Evolutionary conservation across 1,140 invertebrate species (phyloP).

Genomic region (Saccostrea glomerata): DNA sequence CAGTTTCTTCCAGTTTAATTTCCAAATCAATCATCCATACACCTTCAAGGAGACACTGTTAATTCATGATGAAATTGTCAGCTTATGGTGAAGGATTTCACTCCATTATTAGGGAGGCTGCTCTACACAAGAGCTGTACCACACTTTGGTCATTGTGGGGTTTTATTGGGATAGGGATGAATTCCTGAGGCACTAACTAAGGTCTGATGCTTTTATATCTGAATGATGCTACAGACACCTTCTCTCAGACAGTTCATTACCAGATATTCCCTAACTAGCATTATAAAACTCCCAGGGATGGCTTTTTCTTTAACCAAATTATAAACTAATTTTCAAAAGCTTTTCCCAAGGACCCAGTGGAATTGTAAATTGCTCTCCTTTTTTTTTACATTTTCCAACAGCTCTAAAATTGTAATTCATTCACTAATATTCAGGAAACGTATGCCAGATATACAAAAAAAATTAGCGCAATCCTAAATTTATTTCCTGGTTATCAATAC

Average conservation of each 20-base stretch:
- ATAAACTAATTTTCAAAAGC: neutral
- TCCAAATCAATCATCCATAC: neutral
- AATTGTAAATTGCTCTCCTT: neutral
- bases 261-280: neutral
- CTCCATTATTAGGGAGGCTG: neutral
- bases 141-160: neutral
- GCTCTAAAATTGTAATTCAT: too few relatives aligned
- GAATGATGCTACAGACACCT: neutral
- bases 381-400: too few relatives aligned
- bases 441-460: too few relatives aligned
- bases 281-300: neutral
- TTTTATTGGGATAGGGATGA: neutral
- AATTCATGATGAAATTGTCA: slow-evolving; percentile 16
- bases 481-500: too few relatives aligned
- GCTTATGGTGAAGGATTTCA: slow-evolving; percentile 7
- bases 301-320: neutral
- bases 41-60: neutral
- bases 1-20: neutral
- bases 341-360: neutral
- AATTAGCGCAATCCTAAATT: too few relatives aligned
- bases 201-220: neutral
- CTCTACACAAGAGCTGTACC: neutral
- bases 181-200: neutral
- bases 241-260: neutral
- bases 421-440: too few relatives aligned